A percentile compares a stretch with the other conserved stretches of the same genome.
Evolutionary conservation across 2,888 invertebrate species (phyloP).

Genomic region (Horisme vitalbata): DNA sequence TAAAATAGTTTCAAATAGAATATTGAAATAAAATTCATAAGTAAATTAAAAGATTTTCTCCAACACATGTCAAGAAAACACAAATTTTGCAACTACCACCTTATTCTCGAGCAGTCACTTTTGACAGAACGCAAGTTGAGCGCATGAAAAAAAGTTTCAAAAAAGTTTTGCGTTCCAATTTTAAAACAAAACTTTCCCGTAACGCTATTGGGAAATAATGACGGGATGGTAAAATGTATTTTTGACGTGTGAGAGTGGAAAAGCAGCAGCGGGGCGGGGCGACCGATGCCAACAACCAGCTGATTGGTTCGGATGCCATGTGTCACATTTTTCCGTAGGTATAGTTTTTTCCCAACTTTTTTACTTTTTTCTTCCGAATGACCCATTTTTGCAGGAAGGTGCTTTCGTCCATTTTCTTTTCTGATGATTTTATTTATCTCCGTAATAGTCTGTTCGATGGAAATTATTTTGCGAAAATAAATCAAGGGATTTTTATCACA

Average conservation of each 20-base stretch:
- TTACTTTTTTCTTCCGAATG: conserved; percentile 30
- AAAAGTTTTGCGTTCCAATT: conserved; percentile 31
- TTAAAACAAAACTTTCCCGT: conserved; percentile 26
- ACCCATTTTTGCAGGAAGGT: conserved; percentile 23
- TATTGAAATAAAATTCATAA: too few relatives aligned
- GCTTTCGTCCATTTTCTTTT: conserved; percentile 3
- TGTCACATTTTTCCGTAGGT: conserved; percentile 77
- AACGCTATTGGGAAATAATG: conserved; percentile 40
- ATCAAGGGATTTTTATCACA: too few relatives aligned
- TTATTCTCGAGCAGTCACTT: conserved; percentile 6
- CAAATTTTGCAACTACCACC: conserved; percentile 2
- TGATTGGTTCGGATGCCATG: conserved; percentile 74
- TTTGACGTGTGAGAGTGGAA: conserved; percentile 72
- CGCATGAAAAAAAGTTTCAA: conserved; percentile 17
- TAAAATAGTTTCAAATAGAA: too few relatives aligned
- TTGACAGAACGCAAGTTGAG: conserved; percentile 1
- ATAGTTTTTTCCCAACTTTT: conserved; percentile 54
- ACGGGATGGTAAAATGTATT: conserved; percentile 60
- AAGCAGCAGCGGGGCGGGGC: conserved; percentile 75
- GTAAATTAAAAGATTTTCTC: too few relatives aligned
- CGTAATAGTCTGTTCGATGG: background rate
- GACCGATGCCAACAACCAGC: conserved; percentile 65
- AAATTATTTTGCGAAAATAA: too few relatives aligned
- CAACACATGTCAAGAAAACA: background rate
- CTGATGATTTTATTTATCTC: background rate